These are phyloP conservation scores for Nixonia krombeini DNA, from an alignment of 1,140 invertebrate species.

Conservation along the genomic window DNA sequence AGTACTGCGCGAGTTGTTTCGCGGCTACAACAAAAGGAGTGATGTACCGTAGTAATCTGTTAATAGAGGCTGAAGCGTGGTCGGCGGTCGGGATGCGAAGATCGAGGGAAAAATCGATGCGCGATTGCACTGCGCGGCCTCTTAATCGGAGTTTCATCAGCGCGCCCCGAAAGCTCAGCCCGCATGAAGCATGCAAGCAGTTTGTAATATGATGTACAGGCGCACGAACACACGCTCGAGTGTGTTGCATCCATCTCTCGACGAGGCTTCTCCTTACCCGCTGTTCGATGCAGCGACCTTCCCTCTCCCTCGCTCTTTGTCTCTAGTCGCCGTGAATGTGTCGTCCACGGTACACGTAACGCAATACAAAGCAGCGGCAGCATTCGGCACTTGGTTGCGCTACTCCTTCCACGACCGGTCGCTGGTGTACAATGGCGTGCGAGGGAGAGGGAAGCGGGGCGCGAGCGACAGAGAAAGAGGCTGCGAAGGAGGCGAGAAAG, in stretches of 20 bases:
- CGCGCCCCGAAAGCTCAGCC: constrained; percentile 40
- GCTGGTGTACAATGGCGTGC: constrained; percentile 41
- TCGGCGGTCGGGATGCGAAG: too few species aligned
- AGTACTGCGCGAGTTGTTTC: too few species aligned
- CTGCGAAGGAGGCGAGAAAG: constrained; percentile 18
- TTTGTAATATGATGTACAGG: constrained; percentile 57
- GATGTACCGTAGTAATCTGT: too few species aligned
- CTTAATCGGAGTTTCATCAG: constrained; percentile 46
- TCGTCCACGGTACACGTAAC: constrained; percentile 32
- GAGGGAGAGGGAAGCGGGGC: constrained; percentile 23
- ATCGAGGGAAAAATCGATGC: too few species aligned
- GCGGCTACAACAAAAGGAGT: too few species aligned
- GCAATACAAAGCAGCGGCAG: constrained; percentile 42
- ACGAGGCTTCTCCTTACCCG: constrained; percentile 51
- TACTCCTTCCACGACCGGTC: constrained; percentile 45
- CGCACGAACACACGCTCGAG: constrained; percentile 44
- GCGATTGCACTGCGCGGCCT: constrained; percentile 41
- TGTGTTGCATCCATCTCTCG: constrained; percentile 51
- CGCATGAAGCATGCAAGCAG: constrained; percentile 53
- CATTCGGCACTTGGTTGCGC: constrained; percentile 51
- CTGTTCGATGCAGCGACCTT: constrained; percentile 47
- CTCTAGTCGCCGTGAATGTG: constrained; percentile 23
- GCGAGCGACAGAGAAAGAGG: constrained; percentile 19
- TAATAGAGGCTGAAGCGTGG: too few species aligned
- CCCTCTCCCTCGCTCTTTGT: constrained; percentile 19